Evolutionary conservation across 2,113 vertebrate species (phyloP), one percentile per base, ranked within the genome.

Genomic region (Ciconia maguari): DNA sequence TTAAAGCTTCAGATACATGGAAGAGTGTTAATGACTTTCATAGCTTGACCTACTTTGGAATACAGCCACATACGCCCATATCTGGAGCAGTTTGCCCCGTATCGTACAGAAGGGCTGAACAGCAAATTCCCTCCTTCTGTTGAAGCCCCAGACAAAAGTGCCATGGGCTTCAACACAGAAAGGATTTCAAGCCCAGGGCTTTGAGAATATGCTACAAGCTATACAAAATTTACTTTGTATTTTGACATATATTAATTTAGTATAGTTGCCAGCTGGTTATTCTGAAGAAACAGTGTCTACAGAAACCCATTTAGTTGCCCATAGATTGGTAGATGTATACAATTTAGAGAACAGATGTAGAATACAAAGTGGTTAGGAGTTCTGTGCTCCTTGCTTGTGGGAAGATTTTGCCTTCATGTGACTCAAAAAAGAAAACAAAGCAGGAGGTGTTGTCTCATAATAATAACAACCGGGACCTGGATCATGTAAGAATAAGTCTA

Each of bases 21-120:
- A 74, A 61, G 54, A 54, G 26, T 38, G 64, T 62, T 66, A 49
- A 13, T 58, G 84, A 70, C 81, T 95, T 69, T 74, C 49, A 38
- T 30, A 84, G 66, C 54, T 46, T 94, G 89, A 94, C 96, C 91
- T 95, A 83, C 89, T 95, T 97, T 86, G 66, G 83, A 60, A 58
- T n/a, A 30, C 54, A 84, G 94, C 72, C 51, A 13, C 22, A 20
- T 26, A 26, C 1, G 1, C 58, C 52, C 1, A 0, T 54, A 70
- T 93, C 58, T 95, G 93, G 83, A 91, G 75, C 89, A 83, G 66
- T 34, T 87, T 68, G 62, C 74, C 68, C 48, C 3, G 34, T 29
- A 6, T 22, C 1, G 1, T 42, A 17, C 25, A n/a, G 91, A 52
- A 65, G 57, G 49, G 77, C 52, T 76, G 57, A 61, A 51, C 18